A percentile compares a stretch with the other conserved stretches of the same genome.
Evolutionary conservation across 2,113 vertebrate genomes (phyloP).

Genomic region (Puffinus mauretanicus): DNA sequence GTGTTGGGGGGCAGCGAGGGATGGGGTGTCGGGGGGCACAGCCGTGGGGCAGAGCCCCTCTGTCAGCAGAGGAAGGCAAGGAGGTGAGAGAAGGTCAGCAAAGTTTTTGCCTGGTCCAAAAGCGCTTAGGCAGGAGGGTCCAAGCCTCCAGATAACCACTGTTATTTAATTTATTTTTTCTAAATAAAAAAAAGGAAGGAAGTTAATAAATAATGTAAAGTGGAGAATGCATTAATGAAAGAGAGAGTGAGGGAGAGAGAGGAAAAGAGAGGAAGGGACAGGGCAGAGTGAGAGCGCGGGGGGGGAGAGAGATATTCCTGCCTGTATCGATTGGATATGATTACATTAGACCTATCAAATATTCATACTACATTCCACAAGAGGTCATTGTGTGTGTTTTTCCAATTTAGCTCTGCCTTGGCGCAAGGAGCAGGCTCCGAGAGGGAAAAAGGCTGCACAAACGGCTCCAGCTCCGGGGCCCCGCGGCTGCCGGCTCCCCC

Average conservation of each 20-base stretch:
- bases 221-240: conserved; percentile 76
- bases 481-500: not conserved
- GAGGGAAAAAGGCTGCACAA: not conserved
- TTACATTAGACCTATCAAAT: conserved; percentile 78
- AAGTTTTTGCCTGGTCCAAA: not conserved
- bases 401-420: conserved; percentile 37
- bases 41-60: not conserved
- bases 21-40: not conserved
- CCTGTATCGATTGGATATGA: conserved; percentile 73
- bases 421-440: not conserved
- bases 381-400: conserved; percentile 67
- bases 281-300: conserved; percentile 22
- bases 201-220: conserved; percentile 78
- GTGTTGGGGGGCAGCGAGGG: not conserved
- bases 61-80: not conserved
- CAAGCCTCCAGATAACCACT: conserved; percentile 20
- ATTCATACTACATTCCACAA: conserved; percentile 74
- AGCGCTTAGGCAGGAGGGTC: not conserved
- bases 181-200: conserved; percentile 68
- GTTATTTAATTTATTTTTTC: conserved; percentile 72
- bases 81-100: not conserved
- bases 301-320: conserved; percentile 62
- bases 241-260: conserved; percentile 36
- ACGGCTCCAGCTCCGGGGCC: fast-evolving
- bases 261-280: conserved; percentile 59